Evolutionary conservation across 2,113 vertebrate genomes (phyloP), one percentile per base, ranked within the genome.

Genomic region (Stegostoma tigrinum): DNA sequence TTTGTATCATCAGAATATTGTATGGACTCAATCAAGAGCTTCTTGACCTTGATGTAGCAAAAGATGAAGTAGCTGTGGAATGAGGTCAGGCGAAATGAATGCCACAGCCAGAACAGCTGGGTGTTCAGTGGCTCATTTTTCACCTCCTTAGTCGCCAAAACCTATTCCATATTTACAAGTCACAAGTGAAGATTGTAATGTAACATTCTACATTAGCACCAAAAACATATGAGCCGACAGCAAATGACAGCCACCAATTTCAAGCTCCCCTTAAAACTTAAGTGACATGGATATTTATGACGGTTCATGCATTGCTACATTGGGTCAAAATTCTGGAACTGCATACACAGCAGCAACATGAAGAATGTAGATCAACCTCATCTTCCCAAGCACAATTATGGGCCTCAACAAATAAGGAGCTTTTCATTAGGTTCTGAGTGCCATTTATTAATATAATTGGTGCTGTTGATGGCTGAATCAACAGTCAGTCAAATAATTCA

Each of bases 331-430:
- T 75, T 8, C 72, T 75, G 72, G 72, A 34, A 75, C 72, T 75
- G 10, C 7, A 8, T 12, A 75, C 30, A 1, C 8, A 34, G n/a
- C 30, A 2, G 30, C 34, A 14, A 30, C 34, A 34, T 75, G 72
- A 75, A 6, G 30, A 75, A 75, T 75, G 72, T 3, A 34, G 30
- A 30, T 75, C 72, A n/a, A 7, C 10, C 2, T 10, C 8, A 75
- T 2, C 72, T 34, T 75, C 30, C 10, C 30, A n/a, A 75, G 8
- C 12, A 34, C 30, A 75, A 14, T 75, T 75, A 34, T 2, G 72
- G 30, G 34, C 1, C 2, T 0, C 30, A 8, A 12, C 8, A 75
- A 10, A 10, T 34, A 2, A 8, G 14, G 30, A 10, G 2, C 30
- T 75, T n/a, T 27, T 10, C 24, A 14, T 0, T n/a, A 8, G 10